A percentile compares a stretch with the other conserved stretches of the same genome.
These are phyloP conservation scores for Meles meles DNA, from an alignment of 2,113 vertebrate genomes.

Conservation along the genomic window DNA sequence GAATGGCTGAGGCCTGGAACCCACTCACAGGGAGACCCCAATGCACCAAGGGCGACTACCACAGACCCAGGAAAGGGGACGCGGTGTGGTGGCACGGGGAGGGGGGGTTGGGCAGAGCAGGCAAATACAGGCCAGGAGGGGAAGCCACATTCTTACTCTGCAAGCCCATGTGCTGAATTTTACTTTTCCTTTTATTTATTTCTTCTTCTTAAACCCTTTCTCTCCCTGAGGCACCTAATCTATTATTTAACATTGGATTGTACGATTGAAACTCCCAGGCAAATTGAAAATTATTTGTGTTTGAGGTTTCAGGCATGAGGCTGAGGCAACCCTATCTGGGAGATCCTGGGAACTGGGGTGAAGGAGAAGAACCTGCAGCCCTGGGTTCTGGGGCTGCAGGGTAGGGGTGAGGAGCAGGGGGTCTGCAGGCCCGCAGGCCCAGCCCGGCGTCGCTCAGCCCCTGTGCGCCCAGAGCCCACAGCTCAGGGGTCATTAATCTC, in stretches of 20 bases:
- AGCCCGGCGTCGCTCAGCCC: background rate
- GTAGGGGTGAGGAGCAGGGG: background rate
- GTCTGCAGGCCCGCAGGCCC: background rate
- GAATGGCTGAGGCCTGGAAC: background rate
- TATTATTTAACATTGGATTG: conserved; percentile 78
- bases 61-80: background rate
- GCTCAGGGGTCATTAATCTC: conserved; percentile 13
- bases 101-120: rapidly evolving
- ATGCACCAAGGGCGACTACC: rapidly evolving
- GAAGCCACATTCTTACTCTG: background rate
- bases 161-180: conserved; percentile 47
- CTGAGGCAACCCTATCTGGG: conserved; percentile 63
- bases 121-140: background rate
- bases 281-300: conserved; percentile 73
- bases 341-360: conserved; percentile 18
- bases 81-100: rapidly evolving
- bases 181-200: conserved; percentile 75
- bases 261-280: conserved; percentile 72
- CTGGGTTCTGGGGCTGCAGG: background rate
- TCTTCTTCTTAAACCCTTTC: conserved; percentile 76
- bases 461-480: background rate
- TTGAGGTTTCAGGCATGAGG: conserved; percentile 54
- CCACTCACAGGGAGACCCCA: background rate
- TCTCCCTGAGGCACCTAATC: conserved; percentile 71
- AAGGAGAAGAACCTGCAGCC: background rate